These are phyloP conservation scores for Choreutis nemorana DNA, from an alignment of 2,888 invertebrate species.

Conservation along the genomic window DNA sequence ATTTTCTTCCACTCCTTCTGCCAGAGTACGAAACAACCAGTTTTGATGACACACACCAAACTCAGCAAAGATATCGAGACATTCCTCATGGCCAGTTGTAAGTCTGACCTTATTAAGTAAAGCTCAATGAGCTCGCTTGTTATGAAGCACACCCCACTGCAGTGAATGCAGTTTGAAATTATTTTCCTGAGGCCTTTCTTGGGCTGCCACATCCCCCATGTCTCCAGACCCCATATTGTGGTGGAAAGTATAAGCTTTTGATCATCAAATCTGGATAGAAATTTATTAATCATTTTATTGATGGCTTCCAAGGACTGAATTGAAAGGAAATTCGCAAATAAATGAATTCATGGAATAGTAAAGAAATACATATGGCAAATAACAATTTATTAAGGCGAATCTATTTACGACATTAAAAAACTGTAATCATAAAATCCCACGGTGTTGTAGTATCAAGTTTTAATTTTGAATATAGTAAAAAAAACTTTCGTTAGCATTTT, in stretches of 20 bases:
- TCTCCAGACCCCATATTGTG: conserved; percentile 25
- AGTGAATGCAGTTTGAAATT: conserved; percentile 25
- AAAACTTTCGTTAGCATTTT: no score
- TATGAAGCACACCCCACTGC: conserved; percentile 27
- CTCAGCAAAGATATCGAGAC: conserved; percentile 43
- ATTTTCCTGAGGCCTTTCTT: conserved; percentile 13
- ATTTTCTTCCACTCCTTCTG: conserved; percentile 32
- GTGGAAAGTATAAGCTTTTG: conserved; percentile 28
- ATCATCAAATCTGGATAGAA: conserved; percentile 18
- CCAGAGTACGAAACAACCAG: conserved; percentile 34
- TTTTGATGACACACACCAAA: conserved; percentile 37
- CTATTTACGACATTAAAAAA: no score
- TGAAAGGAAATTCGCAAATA: background rate
- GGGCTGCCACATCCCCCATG: conserved; percentile 36
- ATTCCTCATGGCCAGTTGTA: conserved; percentile 35
- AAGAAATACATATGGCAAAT: no score
- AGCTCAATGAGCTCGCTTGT: conserved; percentile 42
- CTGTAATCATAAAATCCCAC: no score
- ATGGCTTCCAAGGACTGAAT: background rate
- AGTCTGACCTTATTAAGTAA: conserved; percentile 28
- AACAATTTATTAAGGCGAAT: no score
- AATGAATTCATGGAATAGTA: no score
- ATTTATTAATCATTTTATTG: conserved; percentile 10
- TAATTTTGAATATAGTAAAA: no score
- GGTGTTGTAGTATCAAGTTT: no score